A percentile compares a stretch with the other conserved stretches of the same genome.
Conservation (phyloP, 2,888 invertebrate genomes). For the Baccha elongata region DNA sequence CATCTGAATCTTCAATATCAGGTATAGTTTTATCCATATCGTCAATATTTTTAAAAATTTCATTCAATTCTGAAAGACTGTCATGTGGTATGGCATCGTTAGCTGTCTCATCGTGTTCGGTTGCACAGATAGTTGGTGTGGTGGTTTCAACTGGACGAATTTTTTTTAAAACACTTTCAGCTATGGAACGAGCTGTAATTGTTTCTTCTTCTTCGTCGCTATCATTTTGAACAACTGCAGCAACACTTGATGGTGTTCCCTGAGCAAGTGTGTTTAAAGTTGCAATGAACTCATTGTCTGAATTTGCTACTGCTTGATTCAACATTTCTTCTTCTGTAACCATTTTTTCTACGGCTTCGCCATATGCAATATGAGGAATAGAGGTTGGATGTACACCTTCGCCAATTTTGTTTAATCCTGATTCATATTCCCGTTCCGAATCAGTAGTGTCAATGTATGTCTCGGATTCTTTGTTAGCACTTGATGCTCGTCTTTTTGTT, state of each 20-base stretch:
- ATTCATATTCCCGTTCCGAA: constrained; percentile 71
- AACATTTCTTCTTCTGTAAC: constrained; percentile 62
- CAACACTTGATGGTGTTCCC: constrained; percentile 17
- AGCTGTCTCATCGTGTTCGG: constrained; percentile 20
- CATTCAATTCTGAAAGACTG: constrained; percentile 61
- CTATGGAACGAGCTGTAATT: constrained; percentile 79
- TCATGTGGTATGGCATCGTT: constrained; percentile 72
- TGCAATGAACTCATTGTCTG: constrained; percentile 77
- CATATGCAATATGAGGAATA: constrained; percentile 78
- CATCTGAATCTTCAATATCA: constrained; percentile 30
- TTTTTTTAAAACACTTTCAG: constrained; percentile 76
- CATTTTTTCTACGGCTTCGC: constrained; percentile 79
- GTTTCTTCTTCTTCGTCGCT: constrained; percentile 76
- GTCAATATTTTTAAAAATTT: constrained; percentile 75
- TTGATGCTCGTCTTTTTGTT: constrained; percentile 79
- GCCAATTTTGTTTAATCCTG: constrained; percentile 71
- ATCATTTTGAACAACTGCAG: constrained; percentile 70
- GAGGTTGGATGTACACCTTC: constrained; percentile 75
- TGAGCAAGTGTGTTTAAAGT: constrained; percentile 76
- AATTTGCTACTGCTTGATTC: constrained; percentile 30
- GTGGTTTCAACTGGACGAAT: background rate
- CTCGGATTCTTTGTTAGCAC: constrained; percentile 77
- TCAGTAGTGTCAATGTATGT: constrained; percentile 74
- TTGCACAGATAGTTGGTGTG: background rate
- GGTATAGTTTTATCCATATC: constrained; percentile 41